Evolutionary conservation across 1,140 invertebrate species (phyloP).

Genomic region (Danaus plexippus): DNA sequence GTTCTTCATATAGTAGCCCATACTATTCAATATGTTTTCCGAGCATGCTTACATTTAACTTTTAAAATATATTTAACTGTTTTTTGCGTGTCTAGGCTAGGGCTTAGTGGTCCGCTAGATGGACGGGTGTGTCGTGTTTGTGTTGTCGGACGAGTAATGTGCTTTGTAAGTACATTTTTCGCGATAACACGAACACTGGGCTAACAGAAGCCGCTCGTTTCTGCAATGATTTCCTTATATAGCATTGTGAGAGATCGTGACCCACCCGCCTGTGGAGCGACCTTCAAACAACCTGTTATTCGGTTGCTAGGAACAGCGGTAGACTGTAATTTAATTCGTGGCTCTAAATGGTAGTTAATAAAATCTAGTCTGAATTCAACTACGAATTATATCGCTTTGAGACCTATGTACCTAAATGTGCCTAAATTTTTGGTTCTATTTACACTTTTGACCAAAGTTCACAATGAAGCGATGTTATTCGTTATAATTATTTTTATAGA

Average conservation of each 20-base stretch:
- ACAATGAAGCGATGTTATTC: slow-evolving; percentile 37
- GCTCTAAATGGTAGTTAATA: slow-evolving; percentile 51
- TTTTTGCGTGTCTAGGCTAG: no score
- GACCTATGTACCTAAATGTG: slow-evolving; percentile 13
- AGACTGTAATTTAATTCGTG: slow-evolving; percentile 39
- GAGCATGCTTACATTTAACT: no score
- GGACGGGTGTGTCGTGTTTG: no score
- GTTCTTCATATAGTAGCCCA: slow-evolving; percentile 9
- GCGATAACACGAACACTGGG: no score
- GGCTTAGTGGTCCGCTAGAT: no score
- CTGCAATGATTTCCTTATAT: slow-evolving; percentile 2
- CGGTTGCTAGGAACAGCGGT: slow-evolving; percentile 32
- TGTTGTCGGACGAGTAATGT: no score
- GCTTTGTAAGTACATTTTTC: no score
- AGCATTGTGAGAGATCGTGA: neutral
- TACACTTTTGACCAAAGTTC: slow-evolving; percentile 25
- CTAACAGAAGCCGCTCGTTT: neutral
- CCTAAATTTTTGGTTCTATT: slow-evolving; percentile 17
- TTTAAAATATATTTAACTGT: no score
- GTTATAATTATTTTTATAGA: slow-evolving; percentile 42
- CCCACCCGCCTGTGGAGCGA: no score
- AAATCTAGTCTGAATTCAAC: slow-evolving; percentile 60
- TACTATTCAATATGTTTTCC: neutral
- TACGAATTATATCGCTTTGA: slow-evolving; percentile 41
- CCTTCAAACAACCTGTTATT: neutral